Evolutionary conservation across 1,140 invertebrate species (phyloP), one percentile per base, ranked within the genome.

Genomic region (Lepidurus apus): DNA sequence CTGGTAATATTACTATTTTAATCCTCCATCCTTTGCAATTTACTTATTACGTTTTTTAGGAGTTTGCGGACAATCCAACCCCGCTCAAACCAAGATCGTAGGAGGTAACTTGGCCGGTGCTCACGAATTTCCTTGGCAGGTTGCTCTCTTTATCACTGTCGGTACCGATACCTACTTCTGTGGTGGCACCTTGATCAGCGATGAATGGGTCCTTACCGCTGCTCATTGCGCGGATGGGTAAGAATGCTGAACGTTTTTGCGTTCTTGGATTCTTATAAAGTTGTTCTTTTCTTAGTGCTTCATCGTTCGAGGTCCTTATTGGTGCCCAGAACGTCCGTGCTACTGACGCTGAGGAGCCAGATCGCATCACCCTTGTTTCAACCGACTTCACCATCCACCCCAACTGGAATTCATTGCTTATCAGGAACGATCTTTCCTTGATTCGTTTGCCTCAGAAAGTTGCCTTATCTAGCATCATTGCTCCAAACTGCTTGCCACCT

Each of bases 391-490:
- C 85, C 74, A 84, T 87, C n/a, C 88, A 88, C 80, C 84, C 85
- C 77, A 83, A 85, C 10, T 89, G 86, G 84, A 85, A 85, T 83
- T 82, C 84, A 0, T 80, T 81, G 17, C 81, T 83, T 0, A 80
- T 86, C 10, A 83, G 85, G 76, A 87, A 88, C 82, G 89, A 90
- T 81, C 87, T 90, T 73, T 88, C 89, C n/a, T 78, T 90, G 21
- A 83, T 90, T 17, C 83, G 84, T 53, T 82, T 90, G 13, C 85
- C 86, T 13, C 79, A 83, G 78, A 81, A 85, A 4, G 85, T 89
- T 17, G 82, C 83, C 42, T 86, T 87, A n/a, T 86, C 85, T 74
- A 85, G 87, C 1, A 85, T 84, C 53, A 87, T 88, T n/a, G 83
- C 85, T 79, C 82, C 84, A 7, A 84, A 87, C 17, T 82, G 82